Conservation (phyloP, 2,888 invertebrate species). For the Apodemia duryi region DNA sequence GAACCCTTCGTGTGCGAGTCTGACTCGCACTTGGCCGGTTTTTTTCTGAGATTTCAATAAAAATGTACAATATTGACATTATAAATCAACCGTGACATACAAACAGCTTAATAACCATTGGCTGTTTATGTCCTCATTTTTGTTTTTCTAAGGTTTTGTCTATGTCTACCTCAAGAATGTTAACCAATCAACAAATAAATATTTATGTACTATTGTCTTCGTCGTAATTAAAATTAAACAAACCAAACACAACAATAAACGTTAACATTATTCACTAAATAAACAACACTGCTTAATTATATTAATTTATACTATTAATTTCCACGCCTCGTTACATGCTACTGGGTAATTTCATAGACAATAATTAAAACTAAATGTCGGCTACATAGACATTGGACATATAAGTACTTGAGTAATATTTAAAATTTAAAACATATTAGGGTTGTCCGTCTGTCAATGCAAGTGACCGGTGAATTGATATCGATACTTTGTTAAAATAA, state of each 20-base stretch:
- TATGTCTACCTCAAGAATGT: neutral
- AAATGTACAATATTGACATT: neutral
- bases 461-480: neutral
- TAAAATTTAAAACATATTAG: neutral
- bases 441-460: neutral
- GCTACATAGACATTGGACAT: neutral
- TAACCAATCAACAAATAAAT: constrained; percentile 1
- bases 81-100: neutral
- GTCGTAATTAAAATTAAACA: neutral
- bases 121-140: neutral
- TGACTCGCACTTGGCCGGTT: no score
- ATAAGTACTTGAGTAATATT: neutral
- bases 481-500: neutral
- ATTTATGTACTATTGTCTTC: constrained; percentile 3
- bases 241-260: neutral
- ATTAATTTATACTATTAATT: constrained; percentile 3
- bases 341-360: constrained; percentile 8
- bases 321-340: constrained; percentile 8
- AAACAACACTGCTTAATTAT: constrained; percentile 8
- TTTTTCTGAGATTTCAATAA: no score
- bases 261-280: neutral
- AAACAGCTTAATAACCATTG: neutral
- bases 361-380: constrained; percentile 7
- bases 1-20: no score
- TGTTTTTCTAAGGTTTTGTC: neutral